Conservation (phyloP, 2,113 vertebrate species). For the Cranoglanis bouderius region DNA sequence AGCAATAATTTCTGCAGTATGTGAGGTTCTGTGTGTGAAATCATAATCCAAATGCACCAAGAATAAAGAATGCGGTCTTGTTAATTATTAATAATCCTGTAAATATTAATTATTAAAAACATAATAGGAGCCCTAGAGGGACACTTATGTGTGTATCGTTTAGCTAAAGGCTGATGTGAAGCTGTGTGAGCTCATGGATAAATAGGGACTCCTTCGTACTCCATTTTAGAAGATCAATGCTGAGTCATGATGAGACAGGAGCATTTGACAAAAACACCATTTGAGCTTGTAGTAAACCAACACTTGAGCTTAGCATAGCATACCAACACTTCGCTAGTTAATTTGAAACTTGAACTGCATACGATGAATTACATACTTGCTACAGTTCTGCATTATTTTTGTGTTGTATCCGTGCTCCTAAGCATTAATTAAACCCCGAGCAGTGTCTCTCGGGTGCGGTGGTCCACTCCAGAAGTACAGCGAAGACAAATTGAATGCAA, state of each 20-base stretch:
- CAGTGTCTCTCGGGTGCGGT: conserved; percentile 32
- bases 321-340: not conserved
- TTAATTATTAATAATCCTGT: conserved; percentile 15
- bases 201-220: conserved; percentile 41
- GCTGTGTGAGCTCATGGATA: conserved; percentile 41
- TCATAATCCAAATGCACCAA: not conserved
- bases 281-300: conserved; percentile 15
- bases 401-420: not conserved
- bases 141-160: not conserved
- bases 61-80: not conserved
- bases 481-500: conserved; percentile 47
- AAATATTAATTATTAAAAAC: conserved; percentile 24
- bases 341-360: not conserved
- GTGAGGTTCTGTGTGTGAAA: not conserved
- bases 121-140: conserved; percentile 2
- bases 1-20: not conserved
- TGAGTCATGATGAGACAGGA: conserved; percentile 24
- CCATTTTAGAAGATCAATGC: conserved; percentile 51
- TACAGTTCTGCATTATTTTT: not conserved
- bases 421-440: conserved; percentile 42
- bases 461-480: conserved; percentile 27
- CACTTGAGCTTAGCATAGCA: not conserved
- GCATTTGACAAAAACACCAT: conserved; percentile 36
- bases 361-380: not conserved
- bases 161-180: conserved; percentile 14